Percentiles rank a stretch among this genome's conserved stretches.
phyloP scores from a whole-genome alignment of 2,113 vertebrate genomes.

The Thymallus thymallus region DNA sequence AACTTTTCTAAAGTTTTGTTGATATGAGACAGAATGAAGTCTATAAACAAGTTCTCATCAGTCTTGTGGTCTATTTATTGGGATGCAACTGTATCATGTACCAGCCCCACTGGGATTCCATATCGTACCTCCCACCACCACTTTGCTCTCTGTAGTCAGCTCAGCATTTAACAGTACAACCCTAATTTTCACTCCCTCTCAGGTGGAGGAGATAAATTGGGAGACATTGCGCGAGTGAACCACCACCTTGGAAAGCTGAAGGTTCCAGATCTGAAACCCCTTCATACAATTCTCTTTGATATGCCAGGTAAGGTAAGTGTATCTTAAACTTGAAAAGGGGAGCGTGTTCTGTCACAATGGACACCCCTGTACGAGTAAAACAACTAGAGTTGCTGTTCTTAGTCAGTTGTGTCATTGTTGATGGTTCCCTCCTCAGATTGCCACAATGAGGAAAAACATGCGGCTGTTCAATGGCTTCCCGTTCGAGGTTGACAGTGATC shows the following conservation, averaged over 20 bases:
- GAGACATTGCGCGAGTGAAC: slow-evolving; percentile 91
- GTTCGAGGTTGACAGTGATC: slow-evolving; percentile 85
- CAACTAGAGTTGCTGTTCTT: neutral
- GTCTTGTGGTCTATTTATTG: too few species aligned
- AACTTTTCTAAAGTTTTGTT: neutral
- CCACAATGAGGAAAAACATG: slow-evolving; percentile 89
- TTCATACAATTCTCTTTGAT: slow-evolving; percentile 93
- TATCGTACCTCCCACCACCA: neutral
- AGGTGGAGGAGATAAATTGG: slow-evolving; percentile 90
- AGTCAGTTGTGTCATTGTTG: neutral
- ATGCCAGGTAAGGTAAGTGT: slow-evolving; percentile 89
- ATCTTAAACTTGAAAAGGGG: slow-evolving; percentile 2
- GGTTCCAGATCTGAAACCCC: slow-evolving; percentile 86
- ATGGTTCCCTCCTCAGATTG: slow-evolving; percentile 67
- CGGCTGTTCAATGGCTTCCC: slow-evolving; percentile 92
- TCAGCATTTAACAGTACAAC: neutral
- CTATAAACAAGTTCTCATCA: too few species aligned
- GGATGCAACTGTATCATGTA: neutral
- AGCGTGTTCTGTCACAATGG: neutral
- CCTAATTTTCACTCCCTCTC: neutral
- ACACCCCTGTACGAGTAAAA: neutral
- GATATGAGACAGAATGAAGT: neutral
- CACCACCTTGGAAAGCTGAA: slow-evolving; percentile 90
- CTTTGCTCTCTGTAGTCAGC: neutral
- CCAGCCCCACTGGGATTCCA: neutral